These are phyloP conservation scores for Drosophila sp. DNA, from an alignment of 1,140 invertebrate genomes.

Conservation along the genomic window DNA sequence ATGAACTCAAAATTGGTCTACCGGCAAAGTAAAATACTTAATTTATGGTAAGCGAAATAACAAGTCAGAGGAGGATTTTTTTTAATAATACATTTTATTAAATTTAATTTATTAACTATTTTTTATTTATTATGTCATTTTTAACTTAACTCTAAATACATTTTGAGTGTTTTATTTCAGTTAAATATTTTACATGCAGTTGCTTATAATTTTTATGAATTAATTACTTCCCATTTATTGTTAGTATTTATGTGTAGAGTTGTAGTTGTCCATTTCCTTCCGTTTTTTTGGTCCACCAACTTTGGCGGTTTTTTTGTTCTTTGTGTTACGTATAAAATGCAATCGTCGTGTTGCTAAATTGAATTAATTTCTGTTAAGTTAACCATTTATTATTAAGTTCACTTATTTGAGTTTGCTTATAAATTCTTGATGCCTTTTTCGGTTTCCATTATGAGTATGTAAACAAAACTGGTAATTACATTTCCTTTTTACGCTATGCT, in stretches of 20 bases:
- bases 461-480: constrained; percentile 61
- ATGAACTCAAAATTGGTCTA: background rate
- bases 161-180: constrained; percentile 46
- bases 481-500: constrained; percentile 62
- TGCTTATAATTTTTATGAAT: constrained; percentile 57
- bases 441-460: constrained; percentile 14
- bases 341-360: constrained; percentile 73
- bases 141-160: constrained; percentile 69
- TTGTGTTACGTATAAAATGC: constrained; percentile 78
- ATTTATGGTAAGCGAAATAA: background rate
- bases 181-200: constrained; percentile 82
- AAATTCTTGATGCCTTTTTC: constrained; percentile 63
- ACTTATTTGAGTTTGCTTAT: constrained; percentile 62
- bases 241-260: constrained; percentile 44
- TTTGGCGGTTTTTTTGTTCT: background rate
- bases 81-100: constrained; percentile 76
- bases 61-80: background rate
- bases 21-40: background rate
- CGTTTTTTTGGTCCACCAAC: constrained; percentile 24
- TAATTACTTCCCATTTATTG: constrained; percentile 57
- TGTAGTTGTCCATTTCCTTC: constrained; percentile 16
- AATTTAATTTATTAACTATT: constrained; percentile 71
- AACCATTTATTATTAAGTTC: constrained; percentile 60
- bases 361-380: constrained; percentile 64
- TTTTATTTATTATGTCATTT: constrained; percentile 62